phyloP scores from a whole-genome alignment of 2,113 vertebrate species.

The Pseudopipra pipra region DNA sequence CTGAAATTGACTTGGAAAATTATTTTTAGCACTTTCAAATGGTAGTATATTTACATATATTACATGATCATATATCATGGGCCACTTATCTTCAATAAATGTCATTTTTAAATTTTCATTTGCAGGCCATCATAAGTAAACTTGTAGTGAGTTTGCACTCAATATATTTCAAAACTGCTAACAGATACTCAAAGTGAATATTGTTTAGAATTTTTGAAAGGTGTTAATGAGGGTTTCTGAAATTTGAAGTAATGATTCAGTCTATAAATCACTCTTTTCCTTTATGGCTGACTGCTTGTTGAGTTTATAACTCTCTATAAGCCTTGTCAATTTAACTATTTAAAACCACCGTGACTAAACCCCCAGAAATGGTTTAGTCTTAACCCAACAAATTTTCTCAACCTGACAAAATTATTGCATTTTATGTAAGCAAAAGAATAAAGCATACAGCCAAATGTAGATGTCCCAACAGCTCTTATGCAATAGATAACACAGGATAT shows the following conservation, averaged over 20 bases:
- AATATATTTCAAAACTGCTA: neutral
- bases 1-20: neutral
- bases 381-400: conserved; percentile 59
- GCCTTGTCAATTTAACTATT: conserved; percentile 66
- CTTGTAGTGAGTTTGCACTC: neutral
- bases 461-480: neutral
- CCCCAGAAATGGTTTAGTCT: conserved; percentile 33
- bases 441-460: conserved; percentile 19
- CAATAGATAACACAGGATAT: neutral
- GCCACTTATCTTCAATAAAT: neutral
- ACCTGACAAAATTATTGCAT: conserved; percentile 48
- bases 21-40: neutral
- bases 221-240: conserved; percentile 51
- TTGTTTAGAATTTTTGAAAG: conserved; percentile 42
- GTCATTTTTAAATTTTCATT: conserved; percentile 1
- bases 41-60: neutral
- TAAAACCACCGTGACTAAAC: conserved; percentile 50
- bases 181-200: neutral
- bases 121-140: conserved; percentile 6
- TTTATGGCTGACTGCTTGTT: conserved; percentile 52
- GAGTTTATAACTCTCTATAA: conserved; percentile 66
- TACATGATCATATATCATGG: neutral
- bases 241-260: conserved; percentile 40
- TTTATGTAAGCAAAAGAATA: conserved; percentile 61
- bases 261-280: conserved; percentile 63